These are phyloP conservation scores for Willowsia nigromaculata DNA, from an alignment of 2,888 invertebrate species.

Conservation along the genomic window DNA sequence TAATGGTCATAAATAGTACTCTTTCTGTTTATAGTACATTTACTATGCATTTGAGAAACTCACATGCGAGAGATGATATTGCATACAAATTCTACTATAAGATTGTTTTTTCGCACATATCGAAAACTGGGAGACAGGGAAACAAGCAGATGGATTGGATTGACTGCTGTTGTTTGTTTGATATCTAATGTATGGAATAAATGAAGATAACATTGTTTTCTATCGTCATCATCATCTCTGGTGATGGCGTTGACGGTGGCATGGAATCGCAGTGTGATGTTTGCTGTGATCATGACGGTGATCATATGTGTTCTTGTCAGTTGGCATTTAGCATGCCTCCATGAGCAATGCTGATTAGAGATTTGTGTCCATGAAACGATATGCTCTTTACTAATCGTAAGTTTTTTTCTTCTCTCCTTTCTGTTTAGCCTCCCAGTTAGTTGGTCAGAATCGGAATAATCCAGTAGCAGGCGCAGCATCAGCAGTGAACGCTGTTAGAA, in stretches of 20 bases:
- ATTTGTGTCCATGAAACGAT: slow-evolving; percentile 25
- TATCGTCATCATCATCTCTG: not conserved
- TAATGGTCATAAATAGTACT: not conserved
- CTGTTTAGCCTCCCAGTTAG: not conserved
- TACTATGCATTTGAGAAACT: not conserved
- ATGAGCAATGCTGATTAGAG: slow-evolving; percentile 11
- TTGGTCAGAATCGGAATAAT: not conserved
- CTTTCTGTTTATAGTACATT: not conserved
- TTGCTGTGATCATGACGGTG: not conserved
- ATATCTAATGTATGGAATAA: slow-evolving; percentile 5
- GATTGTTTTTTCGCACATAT: not conserved
- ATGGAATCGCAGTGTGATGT: not conserved
- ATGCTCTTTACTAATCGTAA: not conserved
- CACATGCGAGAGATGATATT: not conserved
- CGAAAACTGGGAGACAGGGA: not conserved
- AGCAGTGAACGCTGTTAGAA: not conserved
- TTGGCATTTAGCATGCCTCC: slow-evolving; percentile 2
- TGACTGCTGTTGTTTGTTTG: not conserved
- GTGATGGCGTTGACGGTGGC: not conserved
- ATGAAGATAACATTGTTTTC: slow-evolving; percentile 20
- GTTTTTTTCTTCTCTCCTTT: not conserved
- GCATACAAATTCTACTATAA: not conserved
- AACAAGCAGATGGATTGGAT: not conserved
- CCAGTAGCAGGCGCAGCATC: not conserved
- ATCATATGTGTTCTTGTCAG: slow-evolving; percentile 17